These are phyloP conservation scores for Muntiacus reevesi DNA, from an alignment of 2,113 vertebrate species.

Conservation along the genomic window DNA sequence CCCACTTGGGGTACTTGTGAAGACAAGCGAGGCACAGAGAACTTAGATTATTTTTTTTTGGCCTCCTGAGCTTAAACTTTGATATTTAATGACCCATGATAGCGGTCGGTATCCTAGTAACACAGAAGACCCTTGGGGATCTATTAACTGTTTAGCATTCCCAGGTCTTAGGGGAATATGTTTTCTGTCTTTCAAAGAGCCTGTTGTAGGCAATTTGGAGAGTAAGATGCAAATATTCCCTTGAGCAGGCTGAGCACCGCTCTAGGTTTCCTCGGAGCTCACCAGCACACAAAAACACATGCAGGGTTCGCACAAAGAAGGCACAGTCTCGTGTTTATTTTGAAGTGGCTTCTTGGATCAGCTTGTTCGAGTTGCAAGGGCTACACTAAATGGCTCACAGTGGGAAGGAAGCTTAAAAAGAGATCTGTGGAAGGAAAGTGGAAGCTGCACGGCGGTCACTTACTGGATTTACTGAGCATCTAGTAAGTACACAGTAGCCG, in stretches of 20 bases:
- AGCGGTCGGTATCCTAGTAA: conserved; percentile 23
- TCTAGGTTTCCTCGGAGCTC: conserved; percentile 38
- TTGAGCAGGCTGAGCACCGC: neutral
- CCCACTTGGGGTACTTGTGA: neutral
- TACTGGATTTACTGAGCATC: neutral
- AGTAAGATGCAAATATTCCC: conserved; percentile 52
- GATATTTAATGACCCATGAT: conserved; percentile 50
- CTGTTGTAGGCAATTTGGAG: conserved; percentile 46
- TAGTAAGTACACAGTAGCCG: neutral
- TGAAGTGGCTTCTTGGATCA: conserved; percentile 45
- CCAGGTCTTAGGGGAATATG: conserved; percentile 45
- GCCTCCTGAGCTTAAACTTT: conserved; percentile 48
- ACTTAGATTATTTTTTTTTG: conserved; percentile 7
- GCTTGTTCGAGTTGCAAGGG: neutral
- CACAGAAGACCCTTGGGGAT: conserved; percentile 53
- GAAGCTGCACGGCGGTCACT: neutral
- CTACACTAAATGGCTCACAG: neutral
- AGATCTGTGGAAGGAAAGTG: neutral
- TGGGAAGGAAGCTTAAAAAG: neutral
- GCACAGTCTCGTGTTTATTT: conserved; percentile 47
- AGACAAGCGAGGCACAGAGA: conserved; percentile 10
- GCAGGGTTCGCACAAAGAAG: conserved; percentile 21
- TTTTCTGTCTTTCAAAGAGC: conserved; percentile 62
- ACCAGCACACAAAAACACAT: neutral
- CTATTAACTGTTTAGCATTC: conserved; percentile 53